Evolutionary conservation across 2,797 vertebrate genomes (phyloP), one percentile per base, ranked within the genome.

Genomic region (Lithobates pipiens): DNA sequence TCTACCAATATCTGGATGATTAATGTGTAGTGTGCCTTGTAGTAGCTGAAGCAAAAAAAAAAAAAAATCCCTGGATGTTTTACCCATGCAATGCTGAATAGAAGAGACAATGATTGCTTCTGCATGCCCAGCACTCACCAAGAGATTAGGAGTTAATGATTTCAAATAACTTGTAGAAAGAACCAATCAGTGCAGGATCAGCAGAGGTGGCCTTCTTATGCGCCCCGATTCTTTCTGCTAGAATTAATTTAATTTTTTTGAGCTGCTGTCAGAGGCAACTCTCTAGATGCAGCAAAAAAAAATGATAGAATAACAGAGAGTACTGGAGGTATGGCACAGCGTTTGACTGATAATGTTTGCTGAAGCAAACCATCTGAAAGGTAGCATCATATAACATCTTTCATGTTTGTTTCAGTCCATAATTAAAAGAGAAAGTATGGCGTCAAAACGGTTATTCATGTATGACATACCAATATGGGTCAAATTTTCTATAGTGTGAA

Each of bases 181-280:
- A 82, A 42, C 73, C 68, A 86, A 82, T 81, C 78, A 86, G 77
- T 81, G 67, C 63, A 63, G 78, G 84, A 82, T 86, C 78, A 81
- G 63, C 39, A 13, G 18, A 42, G 57, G 70, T 76, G 34, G n/a
- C 23, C 32, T 71, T 68, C 34, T 32, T 34, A 61, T 5, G 68
- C 11, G 84, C 46, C 78, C 84, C 50, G 68, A 69, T 81, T 86
- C 77, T 76, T 75, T 85, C 84, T 76, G 72, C 44, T 76, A 76
- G 78, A 86, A 86, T 81, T 81, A 82, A 81, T 86, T 81, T 81
- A 57, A 69, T 63, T 68, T 85, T 74, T 81, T 63, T 76, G 65
- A 75, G 36, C 21, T 76, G 27, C 77, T 86, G 78, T 39, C 84
- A 86, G 25, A 42, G 23, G 70, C 70, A 23, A 61, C 44, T 85